phyloP scores from a whole-genome alignment of 2,113 vertebrate genomes.

The Abramis brama region DNA sequence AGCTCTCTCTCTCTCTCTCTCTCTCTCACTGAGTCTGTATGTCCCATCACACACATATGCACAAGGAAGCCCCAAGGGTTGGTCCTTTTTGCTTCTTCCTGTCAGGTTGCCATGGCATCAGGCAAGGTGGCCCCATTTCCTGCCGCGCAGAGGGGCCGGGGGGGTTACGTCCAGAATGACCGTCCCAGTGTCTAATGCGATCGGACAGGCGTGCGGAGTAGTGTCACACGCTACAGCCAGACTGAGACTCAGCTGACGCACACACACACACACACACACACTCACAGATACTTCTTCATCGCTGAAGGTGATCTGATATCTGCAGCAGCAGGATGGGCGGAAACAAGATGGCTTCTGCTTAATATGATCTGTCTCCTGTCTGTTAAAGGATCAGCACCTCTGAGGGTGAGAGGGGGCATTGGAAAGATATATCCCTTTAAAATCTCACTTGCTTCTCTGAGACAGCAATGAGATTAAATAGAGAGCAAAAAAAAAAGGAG shows the following conservation, averaged over 20 bases:
- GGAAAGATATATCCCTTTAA: not conserved
- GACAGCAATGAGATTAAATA: not conserved
- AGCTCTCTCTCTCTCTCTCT: not conserved
- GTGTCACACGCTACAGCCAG: slow-evolving; percentile 52
- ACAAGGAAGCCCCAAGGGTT: slow-evolving; percentile 52
- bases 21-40: not conserved
- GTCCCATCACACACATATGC: slow-evolving; percentile 20
- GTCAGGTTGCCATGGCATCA: slow-evolving; percentile 67
- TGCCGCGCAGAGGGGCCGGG: slow-evolving; percentile 49
- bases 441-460: not conserved
- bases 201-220: slow-evolving; percentile 63
- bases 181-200: slow-evolving; percentile 56
- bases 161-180: slow-evolving; percentile 53
- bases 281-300: not conserved
- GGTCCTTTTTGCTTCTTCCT: slow-evolving; percentile 58
- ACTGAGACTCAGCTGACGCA: slow-evolving; percentile 25
- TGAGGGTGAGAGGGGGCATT: too few species aligned
- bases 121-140: slow-evolving; percentile 65
- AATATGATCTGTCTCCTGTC: not conserved
- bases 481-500: not conserved
- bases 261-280: not conserved
- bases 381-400: not conserved
- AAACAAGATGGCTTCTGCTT: slow-evolving; percentile 22
- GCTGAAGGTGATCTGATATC: slow-evolving; percentile 20
- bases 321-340: slow-evolving; percentile 1